Base-by-base conservation (phyloP, 2,797 vertebrate genomes). In the Rhynchotus rufescens region DNA sequence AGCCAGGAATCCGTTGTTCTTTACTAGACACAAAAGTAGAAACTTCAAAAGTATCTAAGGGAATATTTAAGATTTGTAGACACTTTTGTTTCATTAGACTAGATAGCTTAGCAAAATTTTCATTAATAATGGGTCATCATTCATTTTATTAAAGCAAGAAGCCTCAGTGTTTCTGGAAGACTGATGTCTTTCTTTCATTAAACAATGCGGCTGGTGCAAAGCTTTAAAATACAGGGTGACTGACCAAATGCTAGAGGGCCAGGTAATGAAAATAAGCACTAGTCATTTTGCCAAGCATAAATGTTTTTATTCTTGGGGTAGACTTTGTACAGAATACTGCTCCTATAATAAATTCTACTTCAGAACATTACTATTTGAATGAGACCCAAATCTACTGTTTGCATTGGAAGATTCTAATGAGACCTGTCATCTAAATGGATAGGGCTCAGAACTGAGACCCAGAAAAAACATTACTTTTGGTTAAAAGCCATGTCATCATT, bases 381-480 rank as follows among this genome's bases (percentile, higher is more conserved):
- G 40, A 81, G 83, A 67, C 83, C 91, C 94, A 97, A 92, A 76
- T 69, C 73, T 82, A 80, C 84, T 96, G 90, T 97, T 97, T 97
- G 82, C 80, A 68, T 90, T 97, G 96, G 96, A 96, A 89, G 84
- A 94, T 77, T 69, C 69, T 86, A 91, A 92, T 47, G 61, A 89
- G 69, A 92, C 44, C 80, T 86, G 95, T 90, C 95, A 93, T 89
- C 65, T 93, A 93, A 88, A 95, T 82, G 94, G 78, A 94, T 78
- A 57, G 17, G 67, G 91, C 92, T 94, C 93, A 93, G 79, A 88
- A 79, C 30, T 21, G 44, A 86, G 60, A 84, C 86, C 80, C 95
- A 97, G 83, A 93, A 84, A 88, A 93, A 96, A 95, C 94, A 95
- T 96, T 96, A 84, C 69, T 64, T 84, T 97, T 87, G 94, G 92